Conservation (phyloP, 2,888 invertebrate species). For the Hydrotaea diabolus region DNA sequence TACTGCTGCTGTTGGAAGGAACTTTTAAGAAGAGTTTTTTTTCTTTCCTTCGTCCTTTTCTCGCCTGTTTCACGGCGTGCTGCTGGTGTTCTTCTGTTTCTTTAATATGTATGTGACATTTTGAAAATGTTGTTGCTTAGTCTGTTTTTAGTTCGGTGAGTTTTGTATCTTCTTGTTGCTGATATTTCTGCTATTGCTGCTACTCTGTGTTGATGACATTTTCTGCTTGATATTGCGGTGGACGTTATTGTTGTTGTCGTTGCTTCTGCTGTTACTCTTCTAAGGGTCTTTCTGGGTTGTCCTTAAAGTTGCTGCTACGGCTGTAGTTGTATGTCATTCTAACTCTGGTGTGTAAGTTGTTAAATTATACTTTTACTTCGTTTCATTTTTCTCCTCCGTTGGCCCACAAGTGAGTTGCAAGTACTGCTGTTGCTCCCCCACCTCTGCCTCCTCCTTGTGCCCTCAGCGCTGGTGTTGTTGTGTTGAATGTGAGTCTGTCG, state of each 20-base stretch:
- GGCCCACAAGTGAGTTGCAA: slow-evolving; percentile 24
- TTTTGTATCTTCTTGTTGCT: slow-evolving; percentile 21
- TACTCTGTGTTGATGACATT: slow-evolving; percentile 64
- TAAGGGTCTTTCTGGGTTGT: slow-evolving; percentile 38
- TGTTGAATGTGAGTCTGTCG: not conserved
- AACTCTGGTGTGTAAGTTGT: slow-evolving; percentile 53
- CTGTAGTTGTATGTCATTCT: slow-evolving; percentile 50
- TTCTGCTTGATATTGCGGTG: slow-evolving; percentile 61
- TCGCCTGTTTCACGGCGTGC: slow-evolving; percentile 23
- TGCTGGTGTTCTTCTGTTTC: slow-evolving; percentile 44
- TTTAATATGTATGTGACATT: slow-evolving; percentile 60
- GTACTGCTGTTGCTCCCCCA: not conserved
- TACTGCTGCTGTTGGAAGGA: slow-evolving; percentile 32
- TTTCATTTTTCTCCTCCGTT: slow-evolving; percentile 51
- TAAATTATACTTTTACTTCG: slow-evolving; percentile 64
- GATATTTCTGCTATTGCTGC: slow-evolving; percentile 11
- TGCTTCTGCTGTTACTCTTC: slow-evolving; percentile 22
- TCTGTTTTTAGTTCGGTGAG: slow-evolving; percentile 13
- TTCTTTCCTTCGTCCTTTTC: slow-evolving; percentile 33
- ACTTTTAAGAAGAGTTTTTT: slow-evolving; percentile 42
- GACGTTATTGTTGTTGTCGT: not conserved
- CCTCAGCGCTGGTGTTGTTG: not conserved
- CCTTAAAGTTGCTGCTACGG: slow-evolving; percentile 60
- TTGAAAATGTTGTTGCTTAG: slow-evolving; percentile 65
- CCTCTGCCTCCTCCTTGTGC: not conserved